These are phyloP conservation scores for Anastatus disparis DNA, from an alignment of 1,140 invertebrate genomes.

Conservation along the genomic window DNA sequence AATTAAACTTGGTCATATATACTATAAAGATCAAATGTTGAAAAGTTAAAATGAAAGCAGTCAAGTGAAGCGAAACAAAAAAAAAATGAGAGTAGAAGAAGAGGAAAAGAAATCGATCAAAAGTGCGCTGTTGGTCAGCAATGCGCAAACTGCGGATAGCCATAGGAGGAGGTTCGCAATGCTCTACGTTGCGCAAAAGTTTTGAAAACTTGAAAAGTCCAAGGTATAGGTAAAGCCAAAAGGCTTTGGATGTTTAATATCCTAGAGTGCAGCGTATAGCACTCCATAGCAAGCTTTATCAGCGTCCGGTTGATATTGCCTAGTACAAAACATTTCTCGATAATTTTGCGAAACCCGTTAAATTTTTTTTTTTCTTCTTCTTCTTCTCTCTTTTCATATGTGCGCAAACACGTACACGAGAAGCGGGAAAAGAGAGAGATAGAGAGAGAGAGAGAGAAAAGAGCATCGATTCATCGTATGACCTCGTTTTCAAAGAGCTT, in stretches of 20 bases:
- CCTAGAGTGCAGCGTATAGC: constrained; percentile 43
- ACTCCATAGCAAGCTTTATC: too few species aligned
- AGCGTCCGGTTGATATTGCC: constrained; percentile 40
- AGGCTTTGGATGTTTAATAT: constrained; percentile 44
- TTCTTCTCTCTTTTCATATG: too few species aligned
- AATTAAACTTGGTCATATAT: too few species aligned
- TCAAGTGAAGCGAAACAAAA: too few species aligned
- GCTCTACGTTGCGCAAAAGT: constrained; percentile 15
- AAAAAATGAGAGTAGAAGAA: too few species aligned
- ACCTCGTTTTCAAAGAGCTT: constrained; percentile 7
- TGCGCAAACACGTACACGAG: too few species aligned
- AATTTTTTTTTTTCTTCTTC: constrained; percentile 46
- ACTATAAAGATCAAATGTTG: neutral
- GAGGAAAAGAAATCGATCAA: constrained; percentile 2
- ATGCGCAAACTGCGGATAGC: constrained; percentile 18
- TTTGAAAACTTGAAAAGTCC: constrained; percentile 37
- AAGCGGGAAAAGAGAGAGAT: neutral
- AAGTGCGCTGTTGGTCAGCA: neutral
- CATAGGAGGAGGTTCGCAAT: too few species aligned
- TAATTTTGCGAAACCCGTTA: constrained; percentile 49
- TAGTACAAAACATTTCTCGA: constrained; percentile 45
- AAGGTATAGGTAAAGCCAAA: constrained; percentile 1
- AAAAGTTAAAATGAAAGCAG: neutral
- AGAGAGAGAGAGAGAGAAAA: neutral
- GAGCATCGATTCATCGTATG: neutral